Base-by-base conservation (phyloP, 2,797 vertebrate species). In the Austrolebias charrua region DNA sequence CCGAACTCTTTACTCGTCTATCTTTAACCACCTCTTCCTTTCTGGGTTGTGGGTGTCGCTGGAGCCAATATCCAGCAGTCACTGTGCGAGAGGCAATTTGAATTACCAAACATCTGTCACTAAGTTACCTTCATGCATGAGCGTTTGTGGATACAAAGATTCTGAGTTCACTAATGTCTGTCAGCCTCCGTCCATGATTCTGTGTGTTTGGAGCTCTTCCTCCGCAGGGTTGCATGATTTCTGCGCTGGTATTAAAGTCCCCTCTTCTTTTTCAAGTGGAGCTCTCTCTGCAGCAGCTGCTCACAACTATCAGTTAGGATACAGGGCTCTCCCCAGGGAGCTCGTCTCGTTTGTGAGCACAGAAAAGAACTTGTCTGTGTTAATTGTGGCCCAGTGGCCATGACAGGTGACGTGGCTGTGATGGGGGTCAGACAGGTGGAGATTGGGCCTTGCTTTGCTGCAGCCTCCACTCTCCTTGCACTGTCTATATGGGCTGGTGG, bases 311-410 rank as follows among this genome's bases (percentile, higher is more conserved):
- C 67, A 51, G 79, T 75, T 59, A 50, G 73, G 66, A 71, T 52
- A 69, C 51, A 18, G 35, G 57, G 44, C 47, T 44, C 44, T 50
- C 78, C 76, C 80, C 5, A 1, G 82, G 84, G 86, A 84, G 47
- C 68, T 55, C 52, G 47, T 46, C 59, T 78, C 70, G 48, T 55
- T 59, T 46, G 66, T 2, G 60, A 63, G 71, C 86, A 69, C 83
- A 86, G 78, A 87, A 57, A 75, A 9, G 64, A 68, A 87, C 83
- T 82, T 90, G 90, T 92, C 89, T 79, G n/a, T 52, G 77, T 53
- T 80, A 66, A 91, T 91, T 72, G 81, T 43, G 70, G 64, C 6
- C 48, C 56, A 19, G 13, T 44, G 4, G 31, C 24, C 18, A 63
- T 84, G 84, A 85, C 74, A 73, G 80, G 63, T 74, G 55, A 69